Base-by-base conservation (phyloP, 2,888 invertebrate genomes). In the Bembecia ichneumoniformis region DNA sequence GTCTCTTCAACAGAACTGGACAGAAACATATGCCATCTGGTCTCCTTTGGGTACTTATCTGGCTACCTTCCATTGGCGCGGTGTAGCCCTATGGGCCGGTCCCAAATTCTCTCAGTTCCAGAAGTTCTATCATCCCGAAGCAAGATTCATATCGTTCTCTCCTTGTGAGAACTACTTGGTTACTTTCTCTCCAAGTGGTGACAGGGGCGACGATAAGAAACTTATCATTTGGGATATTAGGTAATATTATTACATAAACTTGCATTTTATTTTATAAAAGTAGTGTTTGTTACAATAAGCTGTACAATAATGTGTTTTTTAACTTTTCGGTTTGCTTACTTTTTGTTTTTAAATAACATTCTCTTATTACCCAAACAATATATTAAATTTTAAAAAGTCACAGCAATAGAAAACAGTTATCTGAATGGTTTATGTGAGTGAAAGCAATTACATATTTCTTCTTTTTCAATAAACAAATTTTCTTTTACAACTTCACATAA, bases 71-170 rank as follows among this genome's bases (percentile, higher is more conserved):
- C 99, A 99, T 72, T 93, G 93, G 78, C 91, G 94, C 55, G 99
- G 99, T 50, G 96, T 99, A 47, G 97, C 96, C 0, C 88, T 99
- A 46, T 99, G 99, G 99, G 99, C 97, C 14, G 99, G 99, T 0
- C 95, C 96, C 17, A 92, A 93, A 64, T 99, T 97, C 83, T 90
- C 91, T 0, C 96, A 97, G 78, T 95, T 97, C 66, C 95, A 95
- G 74, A 94, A 95, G 70, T 99, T 98, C 77, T 92, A 91, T 52
- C 98, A 97, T 66, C 89, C 92, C 0, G 94, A 94, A 56, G 99
- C 98, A 0, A 95, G 97, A 66, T 96, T 96, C 65, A 96, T 99
- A 53, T 98, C 98, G 64, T 99, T 98, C 81, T 99, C 99, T 9
- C 99, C 99, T 0, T 95, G 96, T 78, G 99, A 99, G 87, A 96